Base-by-base conservation (phyloP, 2,113 vertebrate genomes). In the Syngnathoides biaculeatus region DNA sequence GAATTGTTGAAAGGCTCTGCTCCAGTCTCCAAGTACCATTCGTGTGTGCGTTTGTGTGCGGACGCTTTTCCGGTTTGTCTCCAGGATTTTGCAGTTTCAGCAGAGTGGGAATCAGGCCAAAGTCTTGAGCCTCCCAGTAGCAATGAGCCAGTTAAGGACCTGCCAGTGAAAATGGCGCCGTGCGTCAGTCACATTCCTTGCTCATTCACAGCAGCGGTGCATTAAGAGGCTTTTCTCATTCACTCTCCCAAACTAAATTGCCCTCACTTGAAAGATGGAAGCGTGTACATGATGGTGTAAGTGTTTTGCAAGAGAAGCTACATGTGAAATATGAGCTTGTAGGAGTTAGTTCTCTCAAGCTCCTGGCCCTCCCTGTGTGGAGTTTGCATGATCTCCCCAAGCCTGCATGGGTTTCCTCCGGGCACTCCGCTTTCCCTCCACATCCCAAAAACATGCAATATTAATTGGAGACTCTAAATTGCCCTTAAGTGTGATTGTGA, bases 71-170 rank as follows among this genome's bases (percentile, higher is more conserved):
- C 67, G 70, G 80, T 84, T 73, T 82, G 74, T 79, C 75, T 84
- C 19, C 57, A 30, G 73, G 77, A 80, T 88, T 86, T 82, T 88
- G 88, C 88, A 89, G 89, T 73, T 84, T 91, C 88, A 90, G 89
- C 87, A 89, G 79, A 78, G 84, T 85, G 73, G 84, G 82, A 89
- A 91, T 86, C 84, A 86, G 86, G 81, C 88, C 83, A 86, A 80
- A 87, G 83, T 86, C 85, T 85, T 78, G 80, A 82, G 81, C 81
- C 81, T 89, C 82, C 86, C 84, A 82, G 82, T 85, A 79, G 88
- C 88, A 86, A 88, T 89, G 84, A 88, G 79, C 80, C 84, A 85
- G 84, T 88, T 91, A 89, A 88, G 88, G 85, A 88, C 71, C 86
- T 90, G 90, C 87, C 87, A 87, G 26, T 79, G 86, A 81, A 84